A percentile compares a stretch with the other conserved stretches of the same genome.
These are phyloP conservation scores for Odiellus spinosus DNA, from an alignment of 2,888 invertebrate species.

Conservation along the genomic window DNA sequence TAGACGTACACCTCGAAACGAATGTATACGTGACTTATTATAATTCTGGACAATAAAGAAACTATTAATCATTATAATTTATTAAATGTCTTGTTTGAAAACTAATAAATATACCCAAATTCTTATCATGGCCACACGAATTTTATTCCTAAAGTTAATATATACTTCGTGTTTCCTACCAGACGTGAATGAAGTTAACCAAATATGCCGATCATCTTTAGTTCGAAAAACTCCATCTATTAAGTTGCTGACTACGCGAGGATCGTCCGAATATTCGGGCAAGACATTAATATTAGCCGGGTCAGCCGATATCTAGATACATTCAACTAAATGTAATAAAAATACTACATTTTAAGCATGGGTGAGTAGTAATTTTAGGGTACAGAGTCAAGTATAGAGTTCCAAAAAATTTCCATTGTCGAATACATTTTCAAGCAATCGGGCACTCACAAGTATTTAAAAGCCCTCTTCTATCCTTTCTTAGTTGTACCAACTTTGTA, in stretches of 20 bases:
- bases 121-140: slow-evolving; percentile 45
- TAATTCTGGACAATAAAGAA: slow-evolving; percentile 47
- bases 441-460: too few species aligned
- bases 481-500: too few species aligned
- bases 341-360: too few species aligned
- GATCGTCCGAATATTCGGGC: slow-evolving; percentile 47
- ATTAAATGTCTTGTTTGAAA: too few species aligned
- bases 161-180: slow-evolving; percentile 44
- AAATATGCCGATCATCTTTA: slow-evolving; percentile 58
- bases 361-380: too few species aligned
- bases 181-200: slow-evolving; percentile 49
- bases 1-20: slow-evolving; percentile 55
- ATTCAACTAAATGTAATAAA: too few species aligned
- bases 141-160: slow-evolving; percentile 38
- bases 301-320: slow-evolving; percentile 36
- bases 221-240: slow-evolving; percentile 55
- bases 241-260: slow-evolving; percentile 44
- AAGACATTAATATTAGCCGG: slow-evolving; percentile 46
- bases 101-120: slow-evolving; percentile 43
- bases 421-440: too few species aligned
- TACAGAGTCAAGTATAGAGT: too few species aligned
- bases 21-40: slow-evolving; percentile 71
- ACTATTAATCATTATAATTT: neutral
- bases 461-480: too few species aligned
- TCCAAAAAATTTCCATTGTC: too few species aligned